Conservation (phyloP, 1,140 invertebrate species). For the Plutomurus gul region DNA sequence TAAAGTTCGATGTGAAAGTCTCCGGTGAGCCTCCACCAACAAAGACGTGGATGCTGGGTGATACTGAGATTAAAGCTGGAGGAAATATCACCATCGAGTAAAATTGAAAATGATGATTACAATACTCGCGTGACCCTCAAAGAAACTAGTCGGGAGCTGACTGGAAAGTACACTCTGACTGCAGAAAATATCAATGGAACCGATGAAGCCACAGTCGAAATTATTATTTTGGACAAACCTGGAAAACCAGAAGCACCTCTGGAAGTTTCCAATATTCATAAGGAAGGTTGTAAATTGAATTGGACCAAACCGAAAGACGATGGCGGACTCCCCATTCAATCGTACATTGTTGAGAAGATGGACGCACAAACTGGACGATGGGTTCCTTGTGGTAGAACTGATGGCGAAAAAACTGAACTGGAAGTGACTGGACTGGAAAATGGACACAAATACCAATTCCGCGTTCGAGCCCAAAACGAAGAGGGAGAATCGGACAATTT, state of each 20-base stretch:
- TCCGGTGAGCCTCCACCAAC: slow-evolving; percentile 78
- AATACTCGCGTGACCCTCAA: slow-evolving; percentile 83
- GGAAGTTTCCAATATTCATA: slow-evolving; percentile 88
- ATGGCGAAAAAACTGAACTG: slow-evolving; percentile 82
- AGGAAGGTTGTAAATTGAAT: slow-evolving; percentile 90
- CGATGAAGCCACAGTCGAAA: slow-evolving; percentile 92
- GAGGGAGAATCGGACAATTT: slow-evolving; percentile 93
- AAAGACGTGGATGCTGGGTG: slow-evolving; percentile 83
- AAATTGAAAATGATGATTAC: slow-evolving; percentile 94
- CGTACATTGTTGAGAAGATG: slow-evolving; percentile 92
- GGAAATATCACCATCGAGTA: slow-evolving; percentile 76
- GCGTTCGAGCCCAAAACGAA: slow-evolving; percentile 92
- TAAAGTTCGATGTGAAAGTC: slow-evolving; percentile 85
- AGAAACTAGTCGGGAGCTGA: slow-evolving; percentile 78
- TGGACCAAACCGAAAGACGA: slow-evolving; percentile 87
- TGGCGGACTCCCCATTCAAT: slow-evolving; percentile 86
- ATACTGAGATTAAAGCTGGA: slow-evolving; percentile 69
- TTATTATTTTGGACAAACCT: slow-evolving; percentile 92
- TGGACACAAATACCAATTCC: slow-evolving; percentile 91
- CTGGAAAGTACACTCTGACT: slow-evolving; percentile 87
- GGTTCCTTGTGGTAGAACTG: slow-evolving; percentile 81
- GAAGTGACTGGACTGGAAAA: slow-evolving; percentile 87
- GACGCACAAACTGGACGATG: slow-evolving; percentile 83
- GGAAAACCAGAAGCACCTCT: slow-evolving; percentile 91
- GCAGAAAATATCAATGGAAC: slow-evolving; percentile 91